A percentile compares a stretch with the other conserved stretches of the same genome.
These are phyloP conservation scores for Poecile montanus DNA, from an alignment of 2,797 vertebrate genomes.

Conservation along the genomic window DNA sequence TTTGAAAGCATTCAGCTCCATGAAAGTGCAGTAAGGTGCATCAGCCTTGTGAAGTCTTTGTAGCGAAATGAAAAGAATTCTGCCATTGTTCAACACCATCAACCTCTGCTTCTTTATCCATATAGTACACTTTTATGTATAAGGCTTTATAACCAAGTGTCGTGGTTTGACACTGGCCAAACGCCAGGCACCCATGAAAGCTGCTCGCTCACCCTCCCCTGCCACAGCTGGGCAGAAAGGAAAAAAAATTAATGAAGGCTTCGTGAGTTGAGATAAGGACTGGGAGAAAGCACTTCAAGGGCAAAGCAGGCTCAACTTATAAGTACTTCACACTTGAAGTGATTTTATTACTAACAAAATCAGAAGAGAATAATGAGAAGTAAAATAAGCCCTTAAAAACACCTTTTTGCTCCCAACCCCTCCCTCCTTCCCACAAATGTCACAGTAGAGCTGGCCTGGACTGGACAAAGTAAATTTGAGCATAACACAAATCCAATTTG, in stretches of 20 bases:
- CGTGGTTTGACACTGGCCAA: neutral
- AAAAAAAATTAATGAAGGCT: neutral
- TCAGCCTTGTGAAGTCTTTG: neutral
- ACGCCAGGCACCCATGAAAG: fast-evolving
- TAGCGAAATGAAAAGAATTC: neutral
- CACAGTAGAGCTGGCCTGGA: no score
- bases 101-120: neutral
- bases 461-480: no score
- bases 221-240: neutral
- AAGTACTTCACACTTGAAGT: neutral
- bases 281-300: neutral
- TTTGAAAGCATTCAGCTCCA: neutral
- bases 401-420: neutral
- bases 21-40: neutral
- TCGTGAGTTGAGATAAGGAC: neutral
- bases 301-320: neutral
- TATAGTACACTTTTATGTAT: neutral
- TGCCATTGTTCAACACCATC: neutral
- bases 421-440: neutral
- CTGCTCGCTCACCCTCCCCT: neutral
- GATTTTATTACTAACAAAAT: neutral
- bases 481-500: no score
- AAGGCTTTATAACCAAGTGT: neutral
- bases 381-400: neutral
- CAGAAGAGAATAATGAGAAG: neutral